Evolutionary conservation across 2,888 invertebrate species (phyloP).

Genomic region (Bombyx huttoni): DNA sequence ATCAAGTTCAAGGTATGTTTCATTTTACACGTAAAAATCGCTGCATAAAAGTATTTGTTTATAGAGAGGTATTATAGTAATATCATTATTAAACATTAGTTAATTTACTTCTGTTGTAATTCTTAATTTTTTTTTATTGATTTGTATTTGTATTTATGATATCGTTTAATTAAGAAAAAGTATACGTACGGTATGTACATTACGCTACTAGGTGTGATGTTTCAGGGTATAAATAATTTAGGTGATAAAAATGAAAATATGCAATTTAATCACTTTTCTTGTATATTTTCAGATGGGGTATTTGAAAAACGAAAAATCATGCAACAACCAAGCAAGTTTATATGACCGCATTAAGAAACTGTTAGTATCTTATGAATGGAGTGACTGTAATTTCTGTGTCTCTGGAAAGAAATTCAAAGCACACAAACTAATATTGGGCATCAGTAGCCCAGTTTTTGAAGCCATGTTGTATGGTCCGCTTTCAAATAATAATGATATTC

Average conservation of each 20-base stretch:
- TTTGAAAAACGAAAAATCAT: slow-evolving; percentile 28
- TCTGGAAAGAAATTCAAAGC: slow-evolving; percentile 65
- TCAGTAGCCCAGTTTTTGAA: slow-evolving; percentile 78
- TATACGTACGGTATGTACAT: too few relatives aligned
- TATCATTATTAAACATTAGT: too few relatives aligned
- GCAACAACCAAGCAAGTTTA: slow-evolving; percentile 33
- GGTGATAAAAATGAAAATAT: too few relatives aligned
- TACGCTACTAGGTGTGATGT: too few relatives aligned
- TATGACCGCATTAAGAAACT: slow-evolving; percentile 61
- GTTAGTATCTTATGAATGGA: slow-evolving; percentile 64
- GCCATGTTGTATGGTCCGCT: slow-evolving; percentile 78
- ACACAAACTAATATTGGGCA: slow-evolving; percentile 75
- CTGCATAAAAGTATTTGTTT: too few relatives aligned
- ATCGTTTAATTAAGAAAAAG: too few relatives aligned
- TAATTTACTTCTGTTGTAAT: too few relatives aligned
- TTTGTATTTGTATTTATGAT: too few relatives aligned
- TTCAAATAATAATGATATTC: slow-evolving; percentile 58
- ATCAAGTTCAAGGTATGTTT: slow-evolving; percentile 36
- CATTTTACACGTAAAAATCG: neutral
- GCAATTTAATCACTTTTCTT: neutral
- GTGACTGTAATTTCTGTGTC: slow-evolving; percentile 74
- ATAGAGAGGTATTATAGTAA: neutral
- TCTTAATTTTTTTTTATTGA: too few relatives aligned
- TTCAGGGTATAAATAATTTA: too few relatives aligned
- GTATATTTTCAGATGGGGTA: slow-evolving; percentile 51